Evolutionary conservation across 2,797 vertebrate genomes (phyloP), one percentile per base, ranked within the genome.

Genomic region (Pipistrellus pygmaeus): DNA sequence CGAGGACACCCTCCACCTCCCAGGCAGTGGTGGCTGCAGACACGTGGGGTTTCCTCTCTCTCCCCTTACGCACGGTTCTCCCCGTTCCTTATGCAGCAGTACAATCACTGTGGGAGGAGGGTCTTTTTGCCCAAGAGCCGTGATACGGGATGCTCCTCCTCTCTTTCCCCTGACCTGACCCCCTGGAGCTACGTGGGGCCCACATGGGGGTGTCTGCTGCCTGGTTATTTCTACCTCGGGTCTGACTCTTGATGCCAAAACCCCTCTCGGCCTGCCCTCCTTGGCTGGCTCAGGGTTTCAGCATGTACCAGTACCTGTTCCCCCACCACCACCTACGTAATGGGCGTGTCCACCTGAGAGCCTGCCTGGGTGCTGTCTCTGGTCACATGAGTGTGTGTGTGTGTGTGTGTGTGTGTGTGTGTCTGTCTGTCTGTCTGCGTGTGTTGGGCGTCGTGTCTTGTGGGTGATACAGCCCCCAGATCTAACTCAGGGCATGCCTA

Each of bases 201-300:
- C 75, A 25, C n/a, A 3, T 35, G 71, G 30, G 14, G 4, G 2
- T 9, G 11, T 88, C 91, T 48, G 82, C 88, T 23, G 85, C 18
- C 32, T 4, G 3, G 88, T 57, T 94, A 93, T 93, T 85, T 96
- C 97, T 97, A 97, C 97, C 97, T 97, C 97, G 96, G 96, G 95
- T 91, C 93, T 90, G 57, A 93, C 76, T 95, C 90, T 91, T 25
- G 81, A 97, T 96, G 96, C 95, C 96, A 95, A 96, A 97, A 60
- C 51, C 17, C 2, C 0, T 0, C 80, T 69, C 8, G 0, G 6
- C 44, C 51, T 4, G 0, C 38, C 60, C 48, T 21, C 62, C 23
- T n/a, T 17, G 15, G 8, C 51, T 57, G 62, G 81, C 62, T 83
- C 82, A 84, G 62, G 64, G 82, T 48, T 84, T 83, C 44, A 35